phyloP scores from a whole-genome alignment of 2,888 invertebrate species.

The Campoletis raptor region DNA sequence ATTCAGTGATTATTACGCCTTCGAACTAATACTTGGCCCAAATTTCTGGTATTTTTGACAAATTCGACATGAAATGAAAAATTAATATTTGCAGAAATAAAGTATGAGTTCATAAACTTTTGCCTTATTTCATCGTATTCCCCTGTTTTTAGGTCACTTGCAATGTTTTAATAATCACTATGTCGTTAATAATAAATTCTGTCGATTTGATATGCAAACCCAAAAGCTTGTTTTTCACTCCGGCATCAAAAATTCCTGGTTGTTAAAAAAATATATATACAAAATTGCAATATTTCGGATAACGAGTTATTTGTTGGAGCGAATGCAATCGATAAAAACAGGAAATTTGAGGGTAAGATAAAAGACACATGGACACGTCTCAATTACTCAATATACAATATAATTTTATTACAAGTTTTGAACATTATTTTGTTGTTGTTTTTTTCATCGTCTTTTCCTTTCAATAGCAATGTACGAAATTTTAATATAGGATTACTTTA shows the following conservation, averaged over 20 bases:
- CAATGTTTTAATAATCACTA: not conserved
- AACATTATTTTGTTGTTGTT: constrained; percentile 75
- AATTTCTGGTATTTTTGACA: not conserved
- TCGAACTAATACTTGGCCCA: not conserved
- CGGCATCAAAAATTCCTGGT: not conserved
- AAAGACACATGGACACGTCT: constrained; percentile 41
- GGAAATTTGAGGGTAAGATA: constrained; percentile 27
- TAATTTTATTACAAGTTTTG: constrained; percentile 80
- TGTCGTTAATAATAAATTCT: not conserved
- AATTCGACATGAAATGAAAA: not conserved
- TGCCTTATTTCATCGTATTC: not conserved
- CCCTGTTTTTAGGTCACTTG: not conserved
- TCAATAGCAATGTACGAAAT: constrained; percentile 81
- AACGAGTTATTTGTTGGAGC: not conserved
- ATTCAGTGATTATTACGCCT: not conserved
- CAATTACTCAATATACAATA: constrained; percentile 80
- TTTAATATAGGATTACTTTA: constrained; percentile 77
- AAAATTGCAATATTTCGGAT: not conserved
- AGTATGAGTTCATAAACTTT: not conserved
- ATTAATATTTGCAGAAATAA: not conserved
- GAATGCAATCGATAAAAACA: not conserved
- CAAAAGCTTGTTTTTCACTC: not conserved
- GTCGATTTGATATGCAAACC: not conserved
- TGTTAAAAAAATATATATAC: not conserved
- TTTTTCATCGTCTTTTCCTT: constrained; percentile 64